Evolutionary conservation across 2,888 invertebrate species (phyloP), one percentile per base, ranked within the genome.

Genomic region (Drosophila pullipes): DNA sequence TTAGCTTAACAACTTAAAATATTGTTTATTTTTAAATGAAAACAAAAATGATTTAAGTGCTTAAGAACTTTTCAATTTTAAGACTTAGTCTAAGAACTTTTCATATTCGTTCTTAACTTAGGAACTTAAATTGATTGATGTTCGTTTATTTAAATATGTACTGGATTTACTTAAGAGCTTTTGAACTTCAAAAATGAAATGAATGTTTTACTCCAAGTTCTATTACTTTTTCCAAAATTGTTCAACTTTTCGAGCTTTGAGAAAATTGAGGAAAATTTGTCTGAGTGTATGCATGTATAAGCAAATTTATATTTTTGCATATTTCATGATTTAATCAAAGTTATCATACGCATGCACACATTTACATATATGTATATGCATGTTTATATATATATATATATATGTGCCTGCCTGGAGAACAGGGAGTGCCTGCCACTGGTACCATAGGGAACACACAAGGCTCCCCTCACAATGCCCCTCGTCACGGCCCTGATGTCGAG

Each of bases 321-420:
- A 83, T 83, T 85, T 87, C 72, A 87, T 89, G 91, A 88, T 89
- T 88, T 84, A 90, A 89, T 88, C 89, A 88, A 90, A 87, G 88
- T 76, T 82, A 87, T 85, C 78, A 82, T 81, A 83, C 79, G 68
- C 82, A 76, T 71, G 78, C 58, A 62, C 63, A 61, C 10, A 61
- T n/a, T 30, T 30, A 50, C 22, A 58, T 35, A 52, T 39, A 39
- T 44, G 13, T n/a, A 47, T 7, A 47, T 47, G 11, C 5, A 50
- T 50, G 10, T 5, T 3, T 16, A 33, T 18, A 35, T 16, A 35
- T 35, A 31, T 16, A 18, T 11, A 28, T 30, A 9, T 1, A 53
- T 16, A 13, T 9, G 28, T 9, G 28, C 1, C 25, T 22, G 25
- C 22, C 25, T 64, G 55, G 55, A 67, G 63, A 65, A 25, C 49